Conservation (phyloP, 1,140 invertebrate genomes). For the Littorina saxatilis region DNA sequence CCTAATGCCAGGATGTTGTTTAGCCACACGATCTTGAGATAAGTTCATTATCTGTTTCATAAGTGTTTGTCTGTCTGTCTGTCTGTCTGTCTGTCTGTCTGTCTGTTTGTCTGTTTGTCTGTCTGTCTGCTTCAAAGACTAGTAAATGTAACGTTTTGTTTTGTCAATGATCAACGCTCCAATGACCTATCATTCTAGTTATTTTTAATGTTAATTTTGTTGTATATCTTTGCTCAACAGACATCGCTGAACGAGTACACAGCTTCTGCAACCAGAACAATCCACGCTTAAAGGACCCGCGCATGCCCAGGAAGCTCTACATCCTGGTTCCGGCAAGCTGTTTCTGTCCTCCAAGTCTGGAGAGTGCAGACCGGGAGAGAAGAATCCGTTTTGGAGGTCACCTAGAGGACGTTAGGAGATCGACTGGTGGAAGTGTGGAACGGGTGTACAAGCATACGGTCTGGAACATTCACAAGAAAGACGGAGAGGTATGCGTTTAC, state of each 20-base stretch:
- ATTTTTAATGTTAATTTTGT: no score
- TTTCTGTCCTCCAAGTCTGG: background rate
- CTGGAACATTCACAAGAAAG: background rate
- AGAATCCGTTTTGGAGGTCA: background rate
- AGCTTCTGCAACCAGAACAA: background rate
- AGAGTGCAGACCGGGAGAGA: background rate
- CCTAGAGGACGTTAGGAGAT: background rate
- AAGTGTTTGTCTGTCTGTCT: no score
- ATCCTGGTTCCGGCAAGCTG: conserved; percentile 23
- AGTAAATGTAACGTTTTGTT: no score
- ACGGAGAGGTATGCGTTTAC: background rate
- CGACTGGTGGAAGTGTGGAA: background rate
- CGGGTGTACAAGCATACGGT: background rate
- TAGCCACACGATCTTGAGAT: no score
- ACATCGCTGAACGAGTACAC: background rate
- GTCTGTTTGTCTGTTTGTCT: no score
- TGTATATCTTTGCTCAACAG: background rate
- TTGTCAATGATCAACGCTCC: no score
- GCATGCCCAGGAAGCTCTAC: conserved; percentile 25
- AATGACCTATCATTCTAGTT: no score
- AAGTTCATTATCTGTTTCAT: no score
- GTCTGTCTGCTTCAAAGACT: no score
- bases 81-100: no score
- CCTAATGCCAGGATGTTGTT: no score
- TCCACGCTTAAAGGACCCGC: background rate